Evolutionary conservation across 2,888 invertebrate species (phyloP).

Genomic region (Cecidostiba fungosa): DNA sequence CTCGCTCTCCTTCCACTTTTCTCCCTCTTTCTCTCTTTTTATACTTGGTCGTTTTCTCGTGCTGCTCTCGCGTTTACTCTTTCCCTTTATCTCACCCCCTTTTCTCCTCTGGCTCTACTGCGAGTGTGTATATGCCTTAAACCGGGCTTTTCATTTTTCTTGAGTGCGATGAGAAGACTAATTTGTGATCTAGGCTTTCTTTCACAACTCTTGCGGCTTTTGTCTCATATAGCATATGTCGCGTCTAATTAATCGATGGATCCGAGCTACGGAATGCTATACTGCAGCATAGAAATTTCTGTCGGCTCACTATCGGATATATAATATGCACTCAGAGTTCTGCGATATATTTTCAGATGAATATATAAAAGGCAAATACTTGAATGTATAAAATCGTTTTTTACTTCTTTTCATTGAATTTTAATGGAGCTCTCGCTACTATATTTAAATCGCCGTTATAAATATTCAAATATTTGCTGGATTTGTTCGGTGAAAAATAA

Average conservation of each 20-base stretch:
- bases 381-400: not conserved
- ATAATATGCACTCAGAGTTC: too few species aligned
- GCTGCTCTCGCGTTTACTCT: conserved; percentile 31
- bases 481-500: not conserved
- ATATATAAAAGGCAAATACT: not conserved
- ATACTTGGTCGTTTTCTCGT: conserved; percentile 32
- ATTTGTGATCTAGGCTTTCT: conserved; percentile 48
- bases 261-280: not conserved
- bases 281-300: not conserved
- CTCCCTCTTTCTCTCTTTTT: conserved; percentile 57
- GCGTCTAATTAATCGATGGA: not conserved
- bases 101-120: conserved; percentile 26
- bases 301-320: not conserved
- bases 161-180: conserved; percentile 51
- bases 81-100: conserved; percentile 59
- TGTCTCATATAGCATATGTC: too few species aligned
- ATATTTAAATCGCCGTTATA: not conserved
- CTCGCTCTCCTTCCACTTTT: conserved; percentile 57
- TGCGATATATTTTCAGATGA: not conserved
- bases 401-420: not conserved
- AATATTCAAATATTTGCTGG: not conserved
- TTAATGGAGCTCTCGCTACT: not conserved
- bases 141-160: conserved; percentile 59
- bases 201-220: not conserved
- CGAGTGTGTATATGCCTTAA: conserved; percentile 39